These are phyloP conservation scores for Glaucomys volans DNA, from an alignment of 2,113 vertebrate genomes.

Conservation along the genomic window DNA sequence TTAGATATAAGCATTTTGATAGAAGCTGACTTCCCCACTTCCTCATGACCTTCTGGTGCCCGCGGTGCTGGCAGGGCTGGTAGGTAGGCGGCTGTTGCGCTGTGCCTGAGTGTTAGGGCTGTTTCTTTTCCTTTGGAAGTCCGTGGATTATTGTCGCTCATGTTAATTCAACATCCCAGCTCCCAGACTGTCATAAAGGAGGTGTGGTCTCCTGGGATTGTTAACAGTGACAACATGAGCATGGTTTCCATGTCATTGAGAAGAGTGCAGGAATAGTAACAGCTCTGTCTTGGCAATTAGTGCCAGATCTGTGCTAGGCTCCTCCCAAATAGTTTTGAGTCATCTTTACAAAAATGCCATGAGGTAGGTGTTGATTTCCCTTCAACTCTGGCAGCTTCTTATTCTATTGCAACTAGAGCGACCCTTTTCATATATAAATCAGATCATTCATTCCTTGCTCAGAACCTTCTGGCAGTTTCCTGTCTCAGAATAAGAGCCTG, in stretches of 20 bases:
- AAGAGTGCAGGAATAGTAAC: neutral
- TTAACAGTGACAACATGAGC: neutral
- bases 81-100: neutral
- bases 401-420: neutral
- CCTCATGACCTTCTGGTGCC: neutral
- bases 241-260: neutral
- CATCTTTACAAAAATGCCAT: neutral
- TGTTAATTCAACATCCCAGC: neutral
- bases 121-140: neutral
- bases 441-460: neutral
- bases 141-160: neutral
- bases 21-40: constrained; percentile 8
- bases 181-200: neutral
- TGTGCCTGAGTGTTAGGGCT: neutral
- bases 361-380: neutral
- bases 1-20: constrained; percentile 43
- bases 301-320: neutral
- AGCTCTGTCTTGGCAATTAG: neutral
- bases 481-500: neutral
- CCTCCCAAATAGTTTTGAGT: neutral
- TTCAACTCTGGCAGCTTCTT: neutral
- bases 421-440: neutral
- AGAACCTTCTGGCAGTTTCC: constrained; percentile 16
- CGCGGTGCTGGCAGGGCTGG: neutral
- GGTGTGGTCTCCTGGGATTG: neutral